Percentiles rank a stretch among this genome's conserved stretches.
phyloP scores from a whole-genome alignment of 2,888 invertebrate species.

The Melanotus villosus region DNA sequence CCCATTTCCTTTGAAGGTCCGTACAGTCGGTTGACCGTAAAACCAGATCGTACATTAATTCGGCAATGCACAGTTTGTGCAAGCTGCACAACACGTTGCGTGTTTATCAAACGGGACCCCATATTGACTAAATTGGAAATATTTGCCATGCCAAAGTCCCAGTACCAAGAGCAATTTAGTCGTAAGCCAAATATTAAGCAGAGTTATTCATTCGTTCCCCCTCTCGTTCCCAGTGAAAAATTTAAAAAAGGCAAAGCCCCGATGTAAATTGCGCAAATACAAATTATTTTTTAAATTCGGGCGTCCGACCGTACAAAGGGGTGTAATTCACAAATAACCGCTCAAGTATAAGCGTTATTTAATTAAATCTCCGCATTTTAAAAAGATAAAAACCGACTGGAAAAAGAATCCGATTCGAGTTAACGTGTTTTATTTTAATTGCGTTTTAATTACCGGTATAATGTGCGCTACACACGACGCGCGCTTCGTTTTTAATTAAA shows the following conservation, averaged over 20 bases:
- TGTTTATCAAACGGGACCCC: conserved; percentile 8
- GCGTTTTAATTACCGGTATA: conserved; percentile 40
- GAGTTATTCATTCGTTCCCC: too few relatives aligned
- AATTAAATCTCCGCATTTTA: conserved; percentile 27
- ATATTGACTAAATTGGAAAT: too few relatives aligned
- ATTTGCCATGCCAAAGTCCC: too few relatives aligned
- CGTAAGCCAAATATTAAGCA: too few relatives aligned
- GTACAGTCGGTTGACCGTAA: conserved; percentile 52
- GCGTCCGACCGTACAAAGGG: not conserved
- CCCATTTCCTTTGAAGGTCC: conserved; percentile 54
- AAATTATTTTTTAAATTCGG: conserved; percentile 9
- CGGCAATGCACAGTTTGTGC: conserved; percentile 58
- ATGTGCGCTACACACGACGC: conserved; percentile 29
- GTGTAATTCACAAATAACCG: conserved; percentile 25
- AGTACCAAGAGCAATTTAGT: too few relatives aligned
- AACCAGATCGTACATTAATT: conserved; percentile 55
- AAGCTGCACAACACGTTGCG: conserved; percentile 43
- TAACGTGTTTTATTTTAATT: conserved; percentile 41
- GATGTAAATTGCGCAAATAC: not conserved
- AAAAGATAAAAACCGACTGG: conserved; percentile 15
- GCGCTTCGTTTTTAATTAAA: conserved; percentile 44
- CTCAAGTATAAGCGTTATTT: conserved; percentile 26
- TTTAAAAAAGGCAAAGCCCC: too few relatives aligned
- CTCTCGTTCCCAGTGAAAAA: too few relatives aligned
- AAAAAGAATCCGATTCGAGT: conserved; percentile 32